Conservation (phyloP, 1,140 invertebrate species). For the Temnothorax nylanderi region DNA sequence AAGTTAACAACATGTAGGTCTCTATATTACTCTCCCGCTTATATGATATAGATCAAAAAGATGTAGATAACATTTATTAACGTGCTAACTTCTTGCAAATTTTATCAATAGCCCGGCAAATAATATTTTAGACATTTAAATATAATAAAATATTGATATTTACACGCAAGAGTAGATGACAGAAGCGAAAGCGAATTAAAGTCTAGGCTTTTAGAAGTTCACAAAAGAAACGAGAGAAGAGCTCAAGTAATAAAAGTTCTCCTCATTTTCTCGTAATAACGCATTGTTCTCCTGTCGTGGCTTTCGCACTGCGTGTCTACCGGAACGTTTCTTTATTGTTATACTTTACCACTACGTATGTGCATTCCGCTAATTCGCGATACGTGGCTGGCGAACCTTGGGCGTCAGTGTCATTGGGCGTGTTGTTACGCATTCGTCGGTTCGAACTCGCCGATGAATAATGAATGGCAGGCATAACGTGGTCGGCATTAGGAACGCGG, state of each 20-base stretch:
- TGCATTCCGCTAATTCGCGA: conserved; percentile 38
- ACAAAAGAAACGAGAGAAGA: not conserved
- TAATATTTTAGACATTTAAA: not conserved
- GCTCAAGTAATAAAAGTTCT: not conserved
- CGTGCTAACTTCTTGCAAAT: not conserved
- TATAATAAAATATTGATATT: not conserved
- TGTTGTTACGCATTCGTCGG: conserved; percentile 25
- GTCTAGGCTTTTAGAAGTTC: not conserved
- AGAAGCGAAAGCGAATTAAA: not conserved
- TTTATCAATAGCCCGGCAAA: not conserved
- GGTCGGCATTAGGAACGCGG: conserved; percentile 69
- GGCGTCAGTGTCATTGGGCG: conserved; percentile 13
- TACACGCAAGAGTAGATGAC: not conserved
- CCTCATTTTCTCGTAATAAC: not conserved
- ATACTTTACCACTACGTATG: not conserved
- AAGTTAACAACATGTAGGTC: not conserved
- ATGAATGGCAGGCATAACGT: conserved; percentile 76
- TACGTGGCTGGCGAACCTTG: conserved; percentile 33
- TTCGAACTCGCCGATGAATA: conserved; percentile 76
- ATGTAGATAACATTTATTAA: not conserved
- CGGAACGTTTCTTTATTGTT: not conserved
- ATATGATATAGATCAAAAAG: not conserved
- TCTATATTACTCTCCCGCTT: too few relatives aligned
- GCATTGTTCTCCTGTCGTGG: not conserved
- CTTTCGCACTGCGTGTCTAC: not conserved